phyloP scores from a whole-genome alignment of 2,888 invertebrate genomes.

The Zygogramma bicolorata region DNA sequence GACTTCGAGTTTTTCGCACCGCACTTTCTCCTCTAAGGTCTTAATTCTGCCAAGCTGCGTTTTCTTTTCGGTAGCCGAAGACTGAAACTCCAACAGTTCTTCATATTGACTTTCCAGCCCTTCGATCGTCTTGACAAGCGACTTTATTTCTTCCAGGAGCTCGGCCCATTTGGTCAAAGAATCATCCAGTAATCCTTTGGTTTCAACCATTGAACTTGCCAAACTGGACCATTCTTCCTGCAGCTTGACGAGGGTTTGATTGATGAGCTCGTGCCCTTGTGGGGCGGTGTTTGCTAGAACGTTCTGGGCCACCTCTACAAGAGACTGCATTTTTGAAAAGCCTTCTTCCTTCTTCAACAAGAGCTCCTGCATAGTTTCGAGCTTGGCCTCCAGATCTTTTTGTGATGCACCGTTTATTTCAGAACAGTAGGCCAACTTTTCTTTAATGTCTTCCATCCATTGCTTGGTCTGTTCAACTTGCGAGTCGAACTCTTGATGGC shows the following conservation, averaged over 20 bases:
- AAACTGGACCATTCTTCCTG: conserved; percentile 93
- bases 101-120: conserved; percentile 81
- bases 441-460: conserved; percentile 80
- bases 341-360: conserved; percentile 94
- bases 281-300: conserved; percentile 93
- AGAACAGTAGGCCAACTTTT: conserved; percentile 89
- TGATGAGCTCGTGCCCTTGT: conserved; percentile 87
- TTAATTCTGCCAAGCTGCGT: conserved; percentile 88
- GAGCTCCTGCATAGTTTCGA: conserved; percentile 87
- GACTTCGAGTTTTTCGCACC: conserved; percentile 91
- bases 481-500: conserved; percentile 89
- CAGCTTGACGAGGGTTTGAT: conserved; percentile 82
- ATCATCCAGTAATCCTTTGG: conserved; percentile 88
- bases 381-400: conserved; percentile 87
- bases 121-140: conserved; percentile 84
- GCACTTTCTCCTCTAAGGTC: conserved; percentile 86
- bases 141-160: conserved; percentile 88
- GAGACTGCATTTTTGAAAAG: conserved; percentile 86
- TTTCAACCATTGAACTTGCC: conserved; percentile 89
- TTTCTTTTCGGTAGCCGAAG: conserved; percentile 88
- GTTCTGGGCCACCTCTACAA: conserved; percentile 91
- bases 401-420: conserved; percentile 83
- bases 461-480: conserved; percentile 71
- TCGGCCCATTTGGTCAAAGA: conserved; percentile 93
- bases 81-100: conserved; percentile 81